These are phyloP conservation scores for Spinus pinus DNA, from an alignment of 2,797 vertebrate genomes.

Conservation along the genomic window DNA sequence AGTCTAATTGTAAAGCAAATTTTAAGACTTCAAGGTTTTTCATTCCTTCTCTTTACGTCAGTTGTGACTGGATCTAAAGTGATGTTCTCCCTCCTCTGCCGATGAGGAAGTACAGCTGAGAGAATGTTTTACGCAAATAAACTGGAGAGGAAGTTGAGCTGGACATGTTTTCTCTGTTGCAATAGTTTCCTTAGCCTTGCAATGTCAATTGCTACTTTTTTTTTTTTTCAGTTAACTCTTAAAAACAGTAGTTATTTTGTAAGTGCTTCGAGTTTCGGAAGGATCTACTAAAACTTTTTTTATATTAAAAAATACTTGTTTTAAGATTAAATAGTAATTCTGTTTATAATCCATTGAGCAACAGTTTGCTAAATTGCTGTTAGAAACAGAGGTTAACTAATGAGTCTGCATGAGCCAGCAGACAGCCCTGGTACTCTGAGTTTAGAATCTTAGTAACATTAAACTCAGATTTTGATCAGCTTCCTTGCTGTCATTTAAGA, in stretches of 20 bases:
- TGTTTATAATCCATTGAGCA: not conserved
- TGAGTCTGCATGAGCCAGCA: not conserved
- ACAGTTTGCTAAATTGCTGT: not conserved
- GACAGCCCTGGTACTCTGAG: not conserved
- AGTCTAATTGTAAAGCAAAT: not conserved
- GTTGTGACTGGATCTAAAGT: not conserved
- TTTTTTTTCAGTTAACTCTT: not conserved
- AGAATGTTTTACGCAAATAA: not conserved
- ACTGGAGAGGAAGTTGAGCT: not conserved
- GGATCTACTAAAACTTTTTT: not conserved
- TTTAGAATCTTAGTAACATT: not conserved
- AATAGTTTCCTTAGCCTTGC: not conserved
- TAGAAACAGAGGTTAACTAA: not conserved
- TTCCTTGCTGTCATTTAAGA: not conserved
- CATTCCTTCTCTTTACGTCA: not conserved
- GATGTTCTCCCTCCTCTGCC: not conserved
- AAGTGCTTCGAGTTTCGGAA: not conserved
- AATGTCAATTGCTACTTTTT: not conserved
- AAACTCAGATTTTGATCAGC: not conserved
- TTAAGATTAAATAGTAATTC: not conserved
- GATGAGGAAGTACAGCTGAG: not conserved
- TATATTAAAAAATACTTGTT: not conserved
- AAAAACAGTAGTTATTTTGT: not conserved
- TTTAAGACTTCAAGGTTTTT: not conserved
- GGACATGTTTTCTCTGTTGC: not conserved